These are phyloP conservation scores for Moxostoma hubbsi DNA, from an alignment of 2,797 vertebrate genomes.

Conservation along the genomic window DNA sequence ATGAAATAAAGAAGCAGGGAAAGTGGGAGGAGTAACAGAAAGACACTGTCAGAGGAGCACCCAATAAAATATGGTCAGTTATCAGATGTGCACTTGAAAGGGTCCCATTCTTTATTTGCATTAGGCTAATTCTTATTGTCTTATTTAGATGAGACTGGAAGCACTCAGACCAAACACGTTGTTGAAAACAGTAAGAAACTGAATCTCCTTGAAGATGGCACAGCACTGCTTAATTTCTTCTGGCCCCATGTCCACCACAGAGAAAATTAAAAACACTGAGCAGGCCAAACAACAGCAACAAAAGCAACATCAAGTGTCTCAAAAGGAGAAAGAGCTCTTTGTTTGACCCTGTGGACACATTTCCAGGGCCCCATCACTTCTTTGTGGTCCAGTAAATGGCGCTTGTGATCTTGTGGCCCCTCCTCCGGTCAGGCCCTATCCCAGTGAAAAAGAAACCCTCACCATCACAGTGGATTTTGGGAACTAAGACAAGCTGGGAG, in stretches of 20 bases:
- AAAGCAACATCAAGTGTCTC: conserved; percentile 41
- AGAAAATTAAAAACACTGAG: conserved; percentile 17
- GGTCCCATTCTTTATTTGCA: conserved; percentile 62
- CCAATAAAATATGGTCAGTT: conserved; percentile 56
- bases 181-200: not conserved
- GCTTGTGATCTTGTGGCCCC: conserved; percentile 41
- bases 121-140: conserved; percentile 49
- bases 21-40: conserved; percentile 4
- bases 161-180: not conserved
- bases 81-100: conserved; percentile 63
- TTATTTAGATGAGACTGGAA: conserved; percentile 10
- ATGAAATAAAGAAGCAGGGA: conserved; percentile 12
- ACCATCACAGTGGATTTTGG: conserved; percentile 75
- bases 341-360: conserved; percentile 46
- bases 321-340: conserved; percentile 49
- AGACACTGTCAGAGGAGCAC: conserved; percentile 6
- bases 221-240: not conserved
- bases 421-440: conserved; percentile 38
- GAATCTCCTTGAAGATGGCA: not conserved
- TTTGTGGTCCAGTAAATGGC: conserved; percentile 43
- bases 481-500: conserved; percentile 81
- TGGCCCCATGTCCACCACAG: not conserved
- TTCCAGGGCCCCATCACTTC: conserved; percentile 30
- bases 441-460: conserved; percentile 54
- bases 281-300: conserved; percentile 27